Evolutionary conservation across 2,888 invertebrate genomes (phyloP), one percentile per base, ranked within the genome.

Genomic region (Cephus pulcher): DNA sequence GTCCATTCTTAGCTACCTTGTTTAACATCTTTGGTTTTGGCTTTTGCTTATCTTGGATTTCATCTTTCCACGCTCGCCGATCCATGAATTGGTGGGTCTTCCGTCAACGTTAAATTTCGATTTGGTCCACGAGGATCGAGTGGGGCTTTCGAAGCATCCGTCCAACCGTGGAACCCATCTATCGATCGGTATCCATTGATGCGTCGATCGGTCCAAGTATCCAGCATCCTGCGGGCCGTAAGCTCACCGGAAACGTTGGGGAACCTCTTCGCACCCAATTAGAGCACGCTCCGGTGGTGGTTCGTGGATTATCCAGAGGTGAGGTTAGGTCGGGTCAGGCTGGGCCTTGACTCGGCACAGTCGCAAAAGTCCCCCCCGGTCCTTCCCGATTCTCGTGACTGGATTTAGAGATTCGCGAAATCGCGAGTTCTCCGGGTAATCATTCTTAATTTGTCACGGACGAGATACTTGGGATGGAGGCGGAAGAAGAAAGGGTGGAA

Each of bases 211-310:
- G 23, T 56, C 56, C 23, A 23, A 23, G 23, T 23, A 71, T 71
- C 3, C 11, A 33, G 9, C 32, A n/a, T 32, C 71, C 71, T 33
- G 6, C 71, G 3, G 11, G 15, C 71, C 9, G 32, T 32, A 71
- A 71, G 71, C 15, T 71, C 32, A 11, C 9, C 71, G 32, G 33
- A 71, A 71, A 71, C 71, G 33, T 3, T 23, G 23, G 23, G 9
- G 30, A 69, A 71, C 76, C 76, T 74, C 34, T 30, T n/a, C 40
- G 71, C 74, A 70, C 75, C 76, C 76, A 78, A 80, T 79, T 79
- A 79, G 73, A 77, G 73, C 74, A 77, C 74, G 80, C 76, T 68
- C 35, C 71, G 68, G 1, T n/a, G 78, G 34, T 40, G 56, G 4
- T 23, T 11, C 32, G 35, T 12, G 32, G 2, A 9, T 56, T 56